phyloP scores from a whole-genome alignment of 2,113 vertebrate species.

The Oceanodroma tethys region DNA sequence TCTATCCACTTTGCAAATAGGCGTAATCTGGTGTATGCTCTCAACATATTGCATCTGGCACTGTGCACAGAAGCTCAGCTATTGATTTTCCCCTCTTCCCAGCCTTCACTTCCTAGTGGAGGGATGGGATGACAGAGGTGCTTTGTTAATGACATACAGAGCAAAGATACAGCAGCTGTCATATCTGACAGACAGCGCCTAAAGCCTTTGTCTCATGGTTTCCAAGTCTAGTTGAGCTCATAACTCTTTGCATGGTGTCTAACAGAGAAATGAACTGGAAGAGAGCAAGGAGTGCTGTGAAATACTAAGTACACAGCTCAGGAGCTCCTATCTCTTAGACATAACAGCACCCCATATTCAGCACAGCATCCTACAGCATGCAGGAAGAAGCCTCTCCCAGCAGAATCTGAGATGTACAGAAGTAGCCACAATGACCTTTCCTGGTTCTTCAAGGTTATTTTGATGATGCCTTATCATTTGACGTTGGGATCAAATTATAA shows the following conservation, averaged over 20 bases:
- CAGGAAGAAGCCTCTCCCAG: neutral
- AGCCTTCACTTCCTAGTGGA: neutral
- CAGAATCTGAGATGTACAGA: neutral
- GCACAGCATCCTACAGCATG: neutral
- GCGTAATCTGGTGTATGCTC: neutral
- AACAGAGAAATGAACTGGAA: neutral
- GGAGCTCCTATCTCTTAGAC: neutral
- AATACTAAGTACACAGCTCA: neutral
- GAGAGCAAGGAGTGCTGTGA: neutral
- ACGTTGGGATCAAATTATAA: neutral
- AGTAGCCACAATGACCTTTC: neutral
- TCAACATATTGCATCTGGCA: neutral
- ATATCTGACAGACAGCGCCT: neutral
- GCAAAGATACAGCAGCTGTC: neutral
- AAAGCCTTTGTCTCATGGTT: fast-evolving
- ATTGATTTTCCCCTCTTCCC: neutral
- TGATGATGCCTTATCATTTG: neutral
- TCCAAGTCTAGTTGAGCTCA: neutral
- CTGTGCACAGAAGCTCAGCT: neutral
- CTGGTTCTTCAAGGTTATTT: neutral
- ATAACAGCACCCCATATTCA: neutral
- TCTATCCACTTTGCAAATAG: neutral
- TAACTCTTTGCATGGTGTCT: neutral
- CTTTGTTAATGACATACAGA: neutral
- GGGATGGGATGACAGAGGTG: neutral